These are phyloP conservation scores for Pterocles orientalis DNA, from an alignment of 2,113 vertebrate species.

Conservation along the genomic window DNA sequence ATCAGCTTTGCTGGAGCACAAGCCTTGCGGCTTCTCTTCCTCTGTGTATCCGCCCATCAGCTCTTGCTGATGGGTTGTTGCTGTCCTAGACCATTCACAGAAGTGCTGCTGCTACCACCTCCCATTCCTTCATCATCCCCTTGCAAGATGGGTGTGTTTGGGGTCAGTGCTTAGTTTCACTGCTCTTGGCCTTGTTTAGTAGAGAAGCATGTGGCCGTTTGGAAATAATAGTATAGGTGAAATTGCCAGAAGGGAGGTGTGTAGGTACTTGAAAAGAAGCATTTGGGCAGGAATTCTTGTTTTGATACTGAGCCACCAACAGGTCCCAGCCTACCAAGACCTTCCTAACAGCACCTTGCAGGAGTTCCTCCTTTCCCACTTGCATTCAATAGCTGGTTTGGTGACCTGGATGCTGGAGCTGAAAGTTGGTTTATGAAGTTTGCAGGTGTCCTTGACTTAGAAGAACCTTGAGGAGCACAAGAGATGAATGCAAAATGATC, in stretches of 20 bases:
- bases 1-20: not conserved
- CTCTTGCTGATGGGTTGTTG: not conserved
- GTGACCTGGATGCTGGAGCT: not conserved
- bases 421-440: not conserved
- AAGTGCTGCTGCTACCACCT: not conserved
- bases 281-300: not conserved
- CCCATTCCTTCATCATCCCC: not conserved
- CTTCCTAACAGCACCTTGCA: not conserved
- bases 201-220: not conserved
- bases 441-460: not conserved
- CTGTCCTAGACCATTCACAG: not conserved
- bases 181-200: not conserved
- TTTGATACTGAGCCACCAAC: not conserved
- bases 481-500: not conserved
- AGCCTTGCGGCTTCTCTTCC: not conserved
- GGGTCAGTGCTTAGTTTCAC: not conserved
- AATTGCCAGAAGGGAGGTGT: not conserved
- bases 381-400: not conserved
- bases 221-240: not conserved
- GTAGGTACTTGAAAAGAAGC: not conserved
- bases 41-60: accelerated
- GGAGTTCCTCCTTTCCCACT: not conserved
- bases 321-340: not conserved
- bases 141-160: not conserved
- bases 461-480: not conserved